These are phyloP conservation scores for Rafetus swinhoei DNA, from an alignment of 2,113 vertebrate species.

Conservation along the genomic window DNA sequence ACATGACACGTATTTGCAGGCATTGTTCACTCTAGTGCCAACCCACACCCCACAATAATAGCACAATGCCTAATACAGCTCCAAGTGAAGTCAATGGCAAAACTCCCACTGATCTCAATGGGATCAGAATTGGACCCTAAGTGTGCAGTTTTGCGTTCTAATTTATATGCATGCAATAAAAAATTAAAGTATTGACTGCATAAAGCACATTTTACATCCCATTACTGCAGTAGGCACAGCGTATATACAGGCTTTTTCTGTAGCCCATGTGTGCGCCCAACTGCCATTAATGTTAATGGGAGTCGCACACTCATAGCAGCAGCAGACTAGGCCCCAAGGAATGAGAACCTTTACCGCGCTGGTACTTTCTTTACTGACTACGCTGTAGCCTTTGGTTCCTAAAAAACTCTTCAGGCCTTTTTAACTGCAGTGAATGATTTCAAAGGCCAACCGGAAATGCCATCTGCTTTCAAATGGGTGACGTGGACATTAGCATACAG, in stretches of 20 bases:
- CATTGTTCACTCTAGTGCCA: neutral
- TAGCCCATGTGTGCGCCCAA: fast-evolving
- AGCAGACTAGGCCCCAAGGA: neutral
- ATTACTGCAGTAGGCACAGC: neutral
- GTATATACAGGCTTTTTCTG: neutral
- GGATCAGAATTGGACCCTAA: neutral
- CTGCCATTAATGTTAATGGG: conserved; percentile 16
- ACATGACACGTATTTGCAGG: neutral
- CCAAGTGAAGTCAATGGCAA: neutral
- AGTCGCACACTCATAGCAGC: neutral
- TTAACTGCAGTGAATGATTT: neutral
- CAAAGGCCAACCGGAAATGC: neutral
- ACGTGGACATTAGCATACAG: fast-evolving
- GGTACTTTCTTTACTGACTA: neutral
- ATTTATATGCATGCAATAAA: neutral
- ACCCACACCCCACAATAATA: neutral
- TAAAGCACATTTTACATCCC: neutral
- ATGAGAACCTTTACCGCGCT: neutral
- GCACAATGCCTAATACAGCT: neutral
- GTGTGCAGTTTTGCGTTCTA: neutral
- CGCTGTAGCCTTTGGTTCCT: neutral
- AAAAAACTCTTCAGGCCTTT: neutral
- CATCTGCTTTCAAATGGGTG: fast-evolving
- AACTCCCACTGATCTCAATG: neutral
- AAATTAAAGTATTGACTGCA: neutral